phyloP scores from a whole-genome alignment of 1,140 invertebrate species.

The Calycopis cecrops region DNA sequence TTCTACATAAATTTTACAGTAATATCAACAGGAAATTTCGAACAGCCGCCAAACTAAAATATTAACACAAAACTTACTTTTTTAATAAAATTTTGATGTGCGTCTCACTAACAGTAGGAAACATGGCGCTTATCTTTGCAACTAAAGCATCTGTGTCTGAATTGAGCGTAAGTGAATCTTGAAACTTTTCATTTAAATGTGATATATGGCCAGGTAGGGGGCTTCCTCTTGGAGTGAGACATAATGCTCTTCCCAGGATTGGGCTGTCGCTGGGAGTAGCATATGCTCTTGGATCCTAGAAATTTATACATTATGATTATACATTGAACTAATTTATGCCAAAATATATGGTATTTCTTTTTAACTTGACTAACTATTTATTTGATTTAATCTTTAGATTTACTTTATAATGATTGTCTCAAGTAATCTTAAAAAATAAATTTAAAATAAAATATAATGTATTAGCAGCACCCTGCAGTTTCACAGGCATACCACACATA shows the following conservation, averaged over 20 bases:
- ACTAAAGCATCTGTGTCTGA: slow-evolving; percentile 83
- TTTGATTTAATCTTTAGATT: too few species aligned
- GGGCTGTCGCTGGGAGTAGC: slow-evolving; percentile 67
- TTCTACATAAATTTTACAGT: too few species aligned
- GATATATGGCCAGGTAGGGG: slow-evolving; percentile 64
- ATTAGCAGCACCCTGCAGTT: too few species aligned
- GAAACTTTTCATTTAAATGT: slow-evolving; percentile 76
- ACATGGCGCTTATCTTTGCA: slow-evolving; percentile 91
- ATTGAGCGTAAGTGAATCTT: slow-evolving; percentile 80
- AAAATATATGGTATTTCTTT: too few species aligned
- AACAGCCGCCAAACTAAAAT: too few species aligned
- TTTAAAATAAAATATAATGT: too few species aligned
- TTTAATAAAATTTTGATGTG: slow-evolving; percentile 90
- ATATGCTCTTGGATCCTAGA: slow-evolving; percentile 46
- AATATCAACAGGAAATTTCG: too few species aligned
- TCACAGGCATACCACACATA: too few species aligned
- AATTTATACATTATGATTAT: slow-evolving; percentile 14
- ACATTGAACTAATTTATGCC: too few species aligned
- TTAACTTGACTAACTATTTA: too few species aligned
- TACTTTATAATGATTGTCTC: too few species aligned
- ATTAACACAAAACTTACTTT: slow-evolving; percentile 80
- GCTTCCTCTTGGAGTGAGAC: slow-evolving; percentile 71
- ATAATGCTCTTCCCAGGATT: slow-evolving; percentile 71
- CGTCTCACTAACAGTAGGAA: slow-evolving; percentile 91
- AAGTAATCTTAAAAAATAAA: too few species aligned